A percentile compares a stretch with the other conserved stretches of the same genome.
These are phyloP conservation scores for Cyphomyrmex costatus DNA, from an alignment of 1,140 invertebrate genomes.

Conservation along the genomic window DNA sequence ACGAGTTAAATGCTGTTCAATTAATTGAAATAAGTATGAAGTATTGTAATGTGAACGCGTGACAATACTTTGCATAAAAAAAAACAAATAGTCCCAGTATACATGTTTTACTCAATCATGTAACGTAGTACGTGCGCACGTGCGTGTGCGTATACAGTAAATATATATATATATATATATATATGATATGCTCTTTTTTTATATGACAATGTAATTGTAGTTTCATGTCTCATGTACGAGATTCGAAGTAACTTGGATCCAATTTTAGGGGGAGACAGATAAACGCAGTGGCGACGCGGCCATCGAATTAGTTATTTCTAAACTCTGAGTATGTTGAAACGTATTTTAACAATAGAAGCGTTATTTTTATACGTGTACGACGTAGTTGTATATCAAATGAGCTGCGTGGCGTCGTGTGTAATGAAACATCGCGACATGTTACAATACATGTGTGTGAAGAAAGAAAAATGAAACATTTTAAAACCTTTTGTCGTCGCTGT, in stretches of 20 bases:
- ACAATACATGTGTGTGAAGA: slow-evolving; percentile 24
- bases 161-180: slow-evolving; percentile 48
- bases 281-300: slow-evolving; percentile 45
- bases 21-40: slow-evolving; percentile 1
- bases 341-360: slow-evolving; percentile 66
- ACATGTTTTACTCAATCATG: neutral
- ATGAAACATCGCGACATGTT: slow-evolving; percentile 56
- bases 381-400: slow-evolving; percentile 66
- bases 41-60: neutral
- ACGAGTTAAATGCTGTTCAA: slow-evolving; percentile 32
- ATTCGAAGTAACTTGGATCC: slow-evolving; percentile 31
- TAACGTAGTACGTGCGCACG: slow-evolving; percentile 3
- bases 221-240: slow-evolving; percentile 26
- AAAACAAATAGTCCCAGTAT: neutral
- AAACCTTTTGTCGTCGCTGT: slow-evolving; percentile 50
- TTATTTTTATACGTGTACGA: slow-evolving; percentile 70
- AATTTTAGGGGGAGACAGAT: slow-evolving; percentile 18
- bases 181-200: slow-evolving; percentile 43
- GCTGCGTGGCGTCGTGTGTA: slow-evolving; percentile 63
- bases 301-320: slow-evolving; percentile 61
- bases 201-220: slow-evolving; percentile 54
- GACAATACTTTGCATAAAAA: slow-evolving; percentile 4
- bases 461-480: slow-evolving; percentile 3
- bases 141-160: slow-evolving; percentile 37
- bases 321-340: slow-evolving; percentile 60